A percentile compares a stretch with the other conserved stretches of the same genome.
Evolutionary conservation across 2,888 invertebrate species (phyloP).

Genomic region (Chrysopilus asiliformis): DNA sequence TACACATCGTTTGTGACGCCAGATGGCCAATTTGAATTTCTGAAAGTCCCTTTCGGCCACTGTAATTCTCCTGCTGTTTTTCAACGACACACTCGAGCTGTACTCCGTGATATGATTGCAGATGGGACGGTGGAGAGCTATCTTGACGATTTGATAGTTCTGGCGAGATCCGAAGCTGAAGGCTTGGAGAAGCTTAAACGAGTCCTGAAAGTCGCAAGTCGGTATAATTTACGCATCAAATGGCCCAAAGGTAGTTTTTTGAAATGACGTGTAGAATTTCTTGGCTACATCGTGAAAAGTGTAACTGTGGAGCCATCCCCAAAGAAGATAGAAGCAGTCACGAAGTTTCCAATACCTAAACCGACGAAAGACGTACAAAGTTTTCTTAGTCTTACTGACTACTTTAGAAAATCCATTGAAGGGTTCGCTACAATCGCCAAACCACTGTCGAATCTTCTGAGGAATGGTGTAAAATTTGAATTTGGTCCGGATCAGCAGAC

Average conservation of each 20-base stretch:
- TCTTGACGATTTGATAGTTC: conserved; percentile 11
- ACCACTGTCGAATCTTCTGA: conserved; percentile 20
- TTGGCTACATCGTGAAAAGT: conserved; percentile 21
- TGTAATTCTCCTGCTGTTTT: conserved; percentile 27
- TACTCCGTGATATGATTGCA: conserved; percentile 9
- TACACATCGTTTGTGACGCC: too few relatives aligned
- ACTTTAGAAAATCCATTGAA: conserved; percentile 26
- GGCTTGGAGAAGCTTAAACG: too few relatives aligned
- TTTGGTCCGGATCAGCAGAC: conserved; percentile 20
- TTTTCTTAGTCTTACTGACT: conserved; percentile 25
- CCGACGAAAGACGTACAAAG: conserved; percentile 21
- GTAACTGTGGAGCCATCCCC: conserved; percentile 17
- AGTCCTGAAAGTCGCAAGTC: conserved; percentile 1
- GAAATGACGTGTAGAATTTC: conserved; percentile 13
- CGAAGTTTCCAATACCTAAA: conserved; percentile 20
- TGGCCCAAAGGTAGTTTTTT: conserved; percentile 15
- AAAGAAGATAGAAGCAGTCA: conserved; percentile 20
- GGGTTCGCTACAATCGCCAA: conserved; percentile 22
- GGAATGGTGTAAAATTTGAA: conserved; percentile 6
- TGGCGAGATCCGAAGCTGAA: conserved; percentile 6
- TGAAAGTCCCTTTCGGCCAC: conserved; percentile 28
- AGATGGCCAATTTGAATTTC: conserved; percentile 29
- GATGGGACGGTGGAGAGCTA: conserved; percentile 8
- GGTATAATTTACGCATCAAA: conserved; percentile 13
- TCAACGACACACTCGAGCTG: conserved; percentile 14